phyloP scores from a whole-genome alignment of 1,140 invertebrate species.

The Phthorimaea operculella region DNA sequence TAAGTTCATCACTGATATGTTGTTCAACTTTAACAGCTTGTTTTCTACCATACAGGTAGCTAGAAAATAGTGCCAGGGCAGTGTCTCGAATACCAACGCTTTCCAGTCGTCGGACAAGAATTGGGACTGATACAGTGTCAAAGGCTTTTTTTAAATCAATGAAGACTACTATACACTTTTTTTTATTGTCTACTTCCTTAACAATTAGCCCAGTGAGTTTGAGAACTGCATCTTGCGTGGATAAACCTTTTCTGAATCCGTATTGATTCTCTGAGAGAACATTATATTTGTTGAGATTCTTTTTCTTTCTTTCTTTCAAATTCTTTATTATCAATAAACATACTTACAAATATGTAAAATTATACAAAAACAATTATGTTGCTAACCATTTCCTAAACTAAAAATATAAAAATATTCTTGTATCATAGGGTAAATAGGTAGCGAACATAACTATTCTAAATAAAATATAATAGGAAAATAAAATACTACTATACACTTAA shows the following conservation, averaged over 20 bases:
- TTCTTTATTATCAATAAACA: too few species aligned
- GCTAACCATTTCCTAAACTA: too few species aligned
- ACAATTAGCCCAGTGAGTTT: conserved; percentile 1
- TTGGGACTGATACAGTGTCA: conserved; percentile 1
- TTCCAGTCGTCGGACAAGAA: conserved; percentile 5
- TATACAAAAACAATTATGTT: too few species aligned
- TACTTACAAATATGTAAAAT: too few species aligned
- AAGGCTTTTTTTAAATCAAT: conserved; percentile 9
- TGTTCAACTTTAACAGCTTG: not conserved
- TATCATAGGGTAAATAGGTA: too few species aligned
- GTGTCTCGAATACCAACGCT: not conserved
- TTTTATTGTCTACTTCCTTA: conserved; percentile 3
- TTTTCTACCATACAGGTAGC: not conserved
- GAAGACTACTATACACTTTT: conserved; percentile 6
- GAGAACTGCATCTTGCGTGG: conserved; percentile 6
- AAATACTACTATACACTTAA: too few species aligned
- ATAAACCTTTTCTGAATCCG: conserved; percentile 10
- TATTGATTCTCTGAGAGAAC: conserved; percentile 12
- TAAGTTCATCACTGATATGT: not conserved
- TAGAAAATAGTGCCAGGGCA: not conserved
- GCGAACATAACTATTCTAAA: too few species aligned
- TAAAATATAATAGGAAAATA: too few species aligned
- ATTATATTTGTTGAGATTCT: conserved; percentile 10
- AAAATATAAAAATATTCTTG: too few species aligned
- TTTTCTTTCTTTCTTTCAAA: too few species aligned